Base-by-base conservation (phyloP, 2,113 vertebrate species). In the Paratilapia polleni region DNA sequence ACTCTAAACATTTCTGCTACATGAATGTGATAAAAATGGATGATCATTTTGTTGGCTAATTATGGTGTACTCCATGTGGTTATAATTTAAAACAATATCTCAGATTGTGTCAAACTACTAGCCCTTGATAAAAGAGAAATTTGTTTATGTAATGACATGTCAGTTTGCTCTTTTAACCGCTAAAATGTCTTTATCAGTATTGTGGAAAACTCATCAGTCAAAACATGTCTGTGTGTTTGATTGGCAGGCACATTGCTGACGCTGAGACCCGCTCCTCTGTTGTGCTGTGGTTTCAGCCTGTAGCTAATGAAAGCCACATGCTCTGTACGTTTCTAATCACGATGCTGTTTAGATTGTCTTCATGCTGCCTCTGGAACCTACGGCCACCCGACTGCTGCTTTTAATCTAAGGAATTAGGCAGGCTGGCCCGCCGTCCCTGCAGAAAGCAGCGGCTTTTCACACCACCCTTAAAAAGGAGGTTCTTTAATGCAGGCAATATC, bases 281-380 rank as follows among this genome's bases (percentile, higher is more conserved):
- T 82, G 68, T 57, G 64, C 82, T 87, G 83, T 76, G 92, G 62
- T 47, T 87, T 88, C 78, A 91, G 90, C 83, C 88, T 93, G 78
- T 61, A 75, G 88, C 73, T 89, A 94, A 95, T 91, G 78, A 88
- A 92, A 94, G 81, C 92, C 95, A 94, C 93, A 95, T 94, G 94
- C 58, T 66, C 64, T 22, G 79, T 91, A 60, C 79, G 62, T 94
- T 93, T 93, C 87, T 87, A 92, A 90, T 92, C 87, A 88, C 15
- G 77, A 84, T 62, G 83, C 85, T 94, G 93, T 94, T 94, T 94
- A 91, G 88, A 90, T 91, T 93, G 83, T 91, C 84, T 86, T 85
- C 81, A 84, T 86, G 82, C 88, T 84, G 88, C 85, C 83, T 90
- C 77, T 88, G 91, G 82, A 94, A 82, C 77, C 81, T 79, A 41